phyloP scores from a whole-genome alignment of 2,888 invertebrate genomes.

The Heliconius ethilla region DNA sequence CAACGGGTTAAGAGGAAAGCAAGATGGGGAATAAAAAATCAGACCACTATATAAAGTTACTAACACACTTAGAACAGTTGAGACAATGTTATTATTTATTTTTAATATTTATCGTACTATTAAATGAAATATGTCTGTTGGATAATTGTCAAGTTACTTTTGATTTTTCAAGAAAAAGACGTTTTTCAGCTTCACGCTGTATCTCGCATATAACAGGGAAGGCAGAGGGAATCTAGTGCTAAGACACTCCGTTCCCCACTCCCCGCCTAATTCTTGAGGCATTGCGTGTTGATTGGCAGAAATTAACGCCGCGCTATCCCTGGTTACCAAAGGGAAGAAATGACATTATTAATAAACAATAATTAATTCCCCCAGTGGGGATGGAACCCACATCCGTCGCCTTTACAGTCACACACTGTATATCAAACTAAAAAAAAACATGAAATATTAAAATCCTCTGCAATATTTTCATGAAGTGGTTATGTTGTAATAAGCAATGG shows the following conservation, averaged over 20 bases:
- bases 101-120: background rate
- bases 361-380: no score
- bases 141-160: background rate
- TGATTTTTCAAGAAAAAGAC: background rate
- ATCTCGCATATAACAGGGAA: no score
- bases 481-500: conserved; percentile 46
- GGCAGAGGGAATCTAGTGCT: no score
- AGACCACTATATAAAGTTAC: conserved; percentile 47
- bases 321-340: no score
- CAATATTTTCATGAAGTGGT: conserved; percentile 41
- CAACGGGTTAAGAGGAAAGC: conserved; percentile 64
- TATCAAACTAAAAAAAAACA: background rate
- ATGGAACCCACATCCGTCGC: no score
- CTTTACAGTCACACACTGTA: background rate
- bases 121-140: background rate
- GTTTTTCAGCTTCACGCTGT: no score
- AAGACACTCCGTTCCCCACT: no score
- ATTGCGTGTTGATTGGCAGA: no score
- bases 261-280: no score
- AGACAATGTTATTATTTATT: conserved; percentile 14
- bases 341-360: no score
- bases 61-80: conserved; percentile 47
- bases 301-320: no score
- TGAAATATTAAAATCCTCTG: conserved; percentile 23
- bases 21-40: conserved; percentile 50